Evolutionary conservation across 2,888 invertebrate species (phyloP).

Genomic region (Dendrolimus pini): DNA sequence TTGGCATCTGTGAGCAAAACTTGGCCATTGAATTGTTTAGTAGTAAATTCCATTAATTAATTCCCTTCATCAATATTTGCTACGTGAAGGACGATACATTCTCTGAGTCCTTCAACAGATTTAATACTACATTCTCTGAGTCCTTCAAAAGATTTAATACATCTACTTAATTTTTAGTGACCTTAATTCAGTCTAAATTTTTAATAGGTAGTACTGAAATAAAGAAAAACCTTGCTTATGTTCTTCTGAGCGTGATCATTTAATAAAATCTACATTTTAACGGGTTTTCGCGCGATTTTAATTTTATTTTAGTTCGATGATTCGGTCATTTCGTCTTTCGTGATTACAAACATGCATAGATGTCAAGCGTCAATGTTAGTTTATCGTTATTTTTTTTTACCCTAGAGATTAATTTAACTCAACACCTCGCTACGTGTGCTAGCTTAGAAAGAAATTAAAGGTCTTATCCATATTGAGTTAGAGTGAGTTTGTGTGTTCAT

Average conservation of each 20-base stretch:
- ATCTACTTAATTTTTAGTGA: constrained; percentile 26
- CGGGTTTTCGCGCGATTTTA: constrained; percentile 1
- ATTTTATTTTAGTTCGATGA: constrained; percentile 20
- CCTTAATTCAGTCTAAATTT: constrained; percentile 37
- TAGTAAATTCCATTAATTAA: constrained; percentile 24
- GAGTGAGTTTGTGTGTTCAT: no score
- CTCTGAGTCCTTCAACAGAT: constrained; percentile 38
- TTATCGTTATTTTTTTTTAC: no score
- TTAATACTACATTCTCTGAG: constrained; percentile 34
- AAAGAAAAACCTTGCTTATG: constrained; percentile 7
- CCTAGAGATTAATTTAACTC: no score
- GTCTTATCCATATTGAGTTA: no score
- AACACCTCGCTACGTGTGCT: no score
- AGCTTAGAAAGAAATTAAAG: no score
- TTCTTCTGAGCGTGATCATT: constrained; percentile 14
- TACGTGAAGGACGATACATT: constrained; percentile 55
- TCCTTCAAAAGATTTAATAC: constrained; percentile 33
- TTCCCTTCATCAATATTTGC: constrained; percentile 30
- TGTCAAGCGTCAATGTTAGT: no score
- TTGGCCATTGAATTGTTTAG: constrained; percentile 27
- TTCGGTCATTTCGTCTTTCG: no score
- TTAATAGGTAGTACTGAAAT: constrained; percentile 20
- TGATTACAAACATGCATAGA: no score
- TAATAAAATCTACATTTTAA: not conserved
- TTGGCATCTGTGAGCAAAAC: constrained; percentile 37